Evolutionary conservation across 2,888 invertebrate genomes (phyloP).

Genomic region (Hypsopygia costalis): DNA sequence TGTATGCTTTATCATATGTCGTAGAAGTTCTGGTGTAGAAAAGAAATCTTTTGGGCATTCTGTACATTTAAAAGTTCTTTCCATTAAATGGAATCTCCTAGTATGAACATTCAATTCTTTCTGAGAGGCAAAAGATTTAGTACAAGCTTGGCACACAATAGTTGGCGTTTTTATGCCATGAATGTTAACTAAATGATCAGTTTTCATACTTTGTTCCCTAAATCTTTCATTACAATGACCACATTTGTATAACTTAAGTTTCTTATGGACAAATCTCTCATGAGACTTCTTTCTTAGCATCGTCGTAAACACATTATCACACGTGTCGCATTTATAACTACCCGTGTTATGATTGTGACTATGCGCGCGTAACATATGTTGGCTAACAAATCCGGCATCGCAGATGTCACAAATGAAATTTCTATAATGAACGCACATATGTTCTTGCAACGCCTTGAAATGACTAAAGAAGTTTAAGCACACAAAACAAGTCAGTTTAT

Average conservation of each 20-base stretch:
- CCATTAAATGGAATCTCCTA: conserved; percentile 49
- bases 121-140: conserved; percentile 29
- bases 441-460: conserved; percentile 39
- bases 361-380: conserved; percentile 17
- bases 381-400: conserved; percentile 28
- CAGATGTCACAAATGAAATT: conserved; percentile 46
- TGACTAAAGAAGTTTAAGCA: conserved; percentile 36
- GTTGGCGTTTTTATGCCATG: conserved; percentile 32
- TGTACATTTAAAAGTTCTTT: conserved; percentile 47
- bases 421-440: conserved; percentile 48
- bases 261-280: conserved; percentile 38
- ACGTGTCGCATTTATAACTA: conserved; percentile 33
- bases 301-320: conserved; percentile 46
- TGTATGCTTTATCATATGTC: conserved; percentile 48
- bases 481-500: conserved; percentile 34
- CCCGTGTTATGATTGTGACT: conserved; percentile 18
- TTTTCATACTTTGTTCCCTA: conserved; percentile 28
- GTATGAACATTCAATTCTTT: conserved; percentile 33
- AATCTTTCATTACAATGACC: conserved; percentile 37
- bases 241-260: conserved; percentile 26
- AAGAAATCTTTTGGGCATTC: conserved; percentile 55
- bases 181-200: conserved; percentile 33
- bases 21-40: conserved; percentile 22
- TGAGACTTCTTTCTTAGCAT: conserved; percentile 37
- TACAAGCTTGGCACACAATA: conserved; percentile 41